Conservation (phyloP, 2,888 invertebrate species). For the Mythimna lalbum region DNA sequence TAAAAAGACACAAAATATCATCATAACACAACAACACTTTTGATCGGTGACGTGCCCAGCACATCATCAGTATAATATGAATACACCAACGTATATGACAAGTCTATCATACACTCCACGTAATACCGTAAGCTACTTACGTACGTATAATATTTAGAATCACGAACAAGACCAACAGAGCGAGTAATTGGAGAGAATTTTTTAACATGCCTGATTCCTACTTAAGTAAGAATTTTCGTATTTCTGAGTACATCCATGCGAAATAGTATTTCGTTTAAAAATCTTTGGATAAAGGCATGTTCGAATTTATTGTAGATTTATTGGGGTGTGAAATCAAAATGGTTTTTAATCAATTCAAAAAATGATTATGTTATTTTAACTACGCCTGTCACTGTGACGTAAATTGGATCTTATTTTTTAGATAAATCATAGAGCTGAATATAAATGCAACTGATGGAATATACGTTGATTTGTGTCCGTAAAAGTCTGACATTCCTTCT, state of each 20-base stretch:
- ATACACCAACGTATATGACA: conserved; percentile 12
- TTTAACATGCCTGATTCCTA: conserved; percentile 5
- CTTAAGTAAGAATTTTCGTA: background rate
- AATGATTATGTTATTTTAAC: too few relatives aligned
- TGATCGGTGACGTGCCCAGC: conserved; percentile 13
- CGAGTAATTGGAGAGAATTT: conserved; percentile 31
- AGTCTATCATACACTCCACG: conserved; percentile 5
- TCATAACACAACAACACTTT: conserved; percentile 26
- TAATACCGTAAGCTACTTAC: conserved; percentile 6
- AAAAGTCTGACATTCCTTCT: too few relatives aligned
- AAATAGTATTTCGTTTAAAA: background rate
- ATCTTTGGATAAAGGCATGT: background rate
- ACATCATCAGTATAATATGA: conserved; percentile 9
- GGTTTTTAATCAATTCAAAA: background rate
- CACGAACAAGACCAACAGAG: conserved; percentile 23
- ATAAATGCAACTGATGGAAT: too few relatives aligned
- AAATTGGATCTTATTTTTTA: too few relatives aligned
- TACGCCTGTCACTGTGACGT: too few relatives aligned
- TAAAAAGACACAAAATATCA: conserved; percentile 24
- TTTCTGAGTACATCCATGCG: background rate
- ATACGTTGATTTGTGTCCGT: too few relatives aligned
- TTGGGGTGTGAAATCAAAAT: background rate
- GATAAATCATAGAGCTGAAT: too few relatives aligned
- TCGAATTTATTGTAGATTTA: background rate
- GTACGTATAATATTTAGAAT: conserved; percentile 31